phyloP scores from a whole-genome alignment of 2,113 vertebrate genomes.

The Clupea harengus region DNA sequence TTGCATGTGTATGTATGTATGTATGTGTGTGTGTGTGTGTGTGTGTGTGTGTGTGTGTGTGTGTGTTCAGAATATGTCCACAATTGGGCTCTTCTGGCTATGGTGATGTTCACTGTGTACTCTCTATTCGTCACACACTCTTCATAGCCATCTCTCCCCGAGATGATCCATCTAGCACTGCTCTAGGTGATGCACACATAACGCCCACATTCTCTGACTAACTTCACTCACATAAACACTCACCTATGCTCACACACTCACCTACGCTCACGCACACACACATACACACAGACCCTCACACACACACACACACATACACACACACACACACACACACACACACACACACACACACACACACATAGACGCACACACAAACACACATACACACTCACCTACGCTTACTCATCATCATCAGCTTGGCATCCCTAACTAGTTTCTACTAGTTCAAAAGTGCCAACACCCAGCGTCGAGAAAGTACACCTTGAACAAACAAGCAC shows the following conservation, averaged over 20 bases:
- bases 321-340: neutral
- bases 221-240: neutral
- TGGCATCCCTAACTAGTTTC: constrained; percentile 12
- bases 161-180: no score
- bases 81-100: no score
- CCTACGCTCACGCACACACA: neutral
- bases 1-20: no score
- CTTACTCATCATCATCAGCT: neutral
- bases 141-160: no score
- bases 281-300: neutral
- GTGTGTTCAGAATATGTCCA: no score
- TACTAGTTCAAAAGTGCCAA: neutral
- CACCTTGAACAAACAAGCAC: neutral
- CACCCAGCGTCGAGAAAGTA: neutral
- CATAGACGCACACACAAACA: neutral
- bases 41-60: no score
- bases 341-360: neutral
- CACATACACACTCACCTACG: neutral
- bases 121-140: no score
- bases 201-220: neutral
- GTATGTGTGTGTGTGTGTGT: no score
- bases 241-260: neutral
- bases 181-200: no score
- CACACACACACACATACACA: neutral
- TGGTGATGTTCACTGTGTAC: no score